Percentiles rank a stretch among this genome's conserved stretches.
Evolutionary conservation across 2,113 vertebrate species (phyloP).

Genomic region (Cynoglossus semilaevis): DNA sequence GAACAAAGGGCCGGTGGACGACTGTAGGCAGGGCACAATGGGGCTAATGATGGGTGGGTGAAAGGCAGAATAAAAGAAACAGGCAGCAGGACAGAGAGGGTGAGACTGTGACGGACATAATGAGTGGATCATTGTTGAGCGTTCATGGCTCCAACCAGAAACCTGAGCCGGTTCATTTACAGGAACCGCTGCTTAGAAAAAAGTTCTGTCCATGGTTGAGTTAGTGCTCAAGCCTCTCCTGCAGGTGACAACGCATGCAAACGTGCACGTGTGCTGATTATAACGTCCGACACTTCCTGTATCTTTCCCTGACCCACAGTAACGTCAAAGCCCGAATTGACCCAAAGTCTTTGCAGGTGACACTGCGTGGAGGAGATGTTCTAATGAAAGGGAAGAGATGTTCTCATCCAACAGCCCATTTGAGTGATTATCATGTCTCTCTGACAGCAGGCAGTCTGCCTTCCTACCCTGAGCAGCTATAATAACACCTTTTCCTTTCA

Average conservation of each 20-base stretch:
- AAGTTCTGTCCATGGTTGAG: conserved; percentile 61
- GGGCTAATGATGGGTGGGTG: conserved; percentile 54
- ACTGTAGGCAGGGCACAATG: conserved; percentile 48
- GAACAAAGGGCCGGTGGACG: conserved; percentile 49
- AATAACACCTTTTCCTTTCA: neutral
- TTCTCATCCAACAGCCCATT: no score
- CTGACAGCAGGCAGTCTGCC: neutral
- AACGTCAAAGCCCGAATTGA: neutral
- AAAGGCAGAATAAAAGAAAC: conserved; percentile 45
- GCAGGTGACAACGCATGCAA: no score
- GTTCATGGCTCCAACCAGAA: conserved; percentile 62
- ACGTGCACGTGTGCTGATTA: neutral
- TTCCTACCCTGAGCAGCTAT: neutral
- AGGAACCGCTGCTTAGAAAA: conserved; percentile 74
- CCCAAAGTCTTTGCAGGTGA: no score
- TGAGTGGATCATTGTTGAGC: conserved; percentile 57
- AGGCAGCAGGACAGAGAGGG: conserved; percentile 11
- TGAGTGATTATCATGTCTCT: neutral
- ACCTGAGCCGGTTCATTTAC: conserved; percentile 79
- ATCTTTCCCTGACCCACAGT: neutral
- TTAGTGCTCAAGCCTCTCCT: conserved; percentile 38
- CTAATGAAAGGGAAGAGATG: no score
- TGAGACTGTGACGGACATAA: conserved; percentile 54
- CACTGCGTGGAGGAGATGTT: no score
- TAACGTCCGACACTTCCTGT: neutral